Evolutionary conservation across 2,113 vertebrate species (phyloP).

Genomic region (Shinisaurus crocodilurus): DNA sequence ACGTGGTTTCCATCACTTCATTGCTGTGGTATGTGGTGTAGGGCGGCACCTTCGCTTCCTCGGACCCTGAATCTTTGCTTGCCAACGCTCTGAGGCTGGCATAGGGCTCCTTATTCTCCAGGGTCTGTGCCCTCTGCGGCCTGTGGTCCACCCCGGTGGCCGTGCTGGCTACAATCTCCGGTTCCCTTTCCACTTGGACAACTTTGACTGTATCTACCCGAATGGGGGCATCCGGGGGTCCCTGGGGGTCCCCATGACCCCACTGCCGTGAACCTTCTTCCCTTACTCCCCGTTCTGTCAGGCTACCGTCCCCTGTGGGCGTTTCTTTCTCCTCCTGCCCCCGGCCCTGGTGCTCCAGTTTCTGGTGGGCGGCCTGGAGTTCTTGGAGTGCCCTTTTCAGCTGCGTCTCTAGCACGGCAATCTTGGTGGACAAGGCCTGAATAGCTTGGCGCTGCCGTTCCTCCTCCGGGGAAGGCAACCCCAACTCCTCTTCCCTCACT

Average conservation of each 20-base stretch:
- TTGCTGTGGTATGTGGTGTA: slow-evolving; percentile 53
- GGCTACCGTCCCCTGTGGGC: slow-evolving; percentile 64
- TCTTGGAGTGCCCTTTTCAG: slow-evolving; percentile 81
- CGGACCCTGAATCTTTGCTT: background rate
- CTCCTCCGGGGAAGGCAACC: slow-evolving; percentile 68
- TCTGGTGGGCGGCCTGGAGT: slow-evolving; percentile 69
- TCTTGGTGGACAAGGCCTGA: slow-evolving; percentile 77
- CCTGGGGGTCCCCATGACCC: background rate
- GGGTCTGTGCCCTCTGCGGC: slow-evolving; percentile 61
- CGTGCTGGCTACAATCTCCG: slow-evolving; percentile 74
- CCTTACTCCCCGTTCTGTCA: background rate
- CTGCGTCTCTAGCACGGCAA: slow-evolving; percentile 83
- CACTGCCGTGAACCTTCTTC: background rate
- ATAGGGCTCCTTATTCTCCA: slow-evolving; percentile 54
- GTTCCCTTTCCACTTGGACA: slow-evolving; percentile 62
- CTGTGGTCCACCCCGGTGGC: slow-evolving; percentile 25
- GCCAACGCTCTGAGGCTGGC: slow-evolving; percentile 50
- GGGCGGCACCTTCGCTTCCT: background rate
- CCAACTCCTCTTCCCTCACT: slow-evolving; percentile 86
- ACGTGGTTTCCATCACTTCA: slow-evolving; percentile 67
- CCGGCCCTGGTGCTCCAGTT: slow-evolving; percentile 50
- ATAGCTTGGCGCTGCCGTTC: slow-evolving; percentile 56
- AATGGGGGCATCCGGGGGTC: slow-evolving; percentile 11
- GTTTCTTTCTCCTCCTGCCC: slow-evolving; percentile 30
- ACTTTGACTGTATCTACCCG: slow-evolving; percentile 59